These are phyloP conservation scores for Epizoanthus rinbou DNA, from an alignment of 92 coral and sea anemone species.

Conservation along the genomic window DNA sequence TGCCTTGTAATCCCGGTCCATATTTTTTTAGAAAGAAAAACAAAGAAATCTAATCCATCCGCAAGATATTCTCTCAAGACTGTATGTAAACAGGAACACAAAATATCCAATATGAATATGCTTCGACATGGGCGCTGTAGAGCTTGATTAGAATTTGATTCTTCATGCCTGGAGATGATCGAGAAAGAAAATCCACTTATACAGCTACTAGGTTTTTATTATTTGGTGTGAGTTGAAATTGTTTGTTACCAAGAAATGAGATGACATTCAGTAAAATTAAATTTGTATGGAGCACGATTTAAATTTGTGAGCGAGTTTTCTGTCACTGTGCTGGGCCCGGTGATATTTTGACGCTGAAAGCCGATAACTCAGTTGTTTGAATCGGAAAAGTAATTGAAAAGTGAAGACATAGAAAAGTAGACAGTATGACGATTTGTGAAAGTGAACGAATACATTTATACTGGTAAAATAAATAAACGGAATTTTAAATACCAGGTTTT, in stretches of 20 bases:
- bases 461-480: constrained; percentile 6
- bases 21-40: background rate
- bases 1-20: background rate
- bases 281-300: background rate
- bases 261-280: background rate
- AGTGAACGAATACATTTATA: constrained; percentile 5
- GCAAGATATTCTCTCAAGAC: background rate
- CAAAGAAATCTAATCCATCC: background rate
- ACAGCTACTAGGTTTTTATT: no score
- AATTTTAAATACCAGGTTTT: constrained; percentile 82
- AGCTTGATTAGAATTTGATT: background rate
- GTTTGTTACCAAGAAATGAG: no score
- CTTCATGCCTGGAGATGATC: background rate
- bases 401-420: background rate
- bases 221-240: background rate
- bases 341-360: background rate
- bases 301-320: background rate
- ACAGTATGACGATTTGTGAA: background rate
- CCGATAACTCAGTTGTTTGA: background rate
- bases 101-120: background rate
- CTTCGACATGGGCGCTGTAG: background rate
- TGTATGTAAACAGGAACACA: constrained; percentile 32
- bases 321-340: background rate
- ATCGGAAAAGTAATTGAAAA: background rate
- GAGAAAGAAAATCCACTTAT: background rate